Evolutionary conservation across 2,113 vertebrate species (phyloP).

Genomic region (Psettodes erumei): DNA sequence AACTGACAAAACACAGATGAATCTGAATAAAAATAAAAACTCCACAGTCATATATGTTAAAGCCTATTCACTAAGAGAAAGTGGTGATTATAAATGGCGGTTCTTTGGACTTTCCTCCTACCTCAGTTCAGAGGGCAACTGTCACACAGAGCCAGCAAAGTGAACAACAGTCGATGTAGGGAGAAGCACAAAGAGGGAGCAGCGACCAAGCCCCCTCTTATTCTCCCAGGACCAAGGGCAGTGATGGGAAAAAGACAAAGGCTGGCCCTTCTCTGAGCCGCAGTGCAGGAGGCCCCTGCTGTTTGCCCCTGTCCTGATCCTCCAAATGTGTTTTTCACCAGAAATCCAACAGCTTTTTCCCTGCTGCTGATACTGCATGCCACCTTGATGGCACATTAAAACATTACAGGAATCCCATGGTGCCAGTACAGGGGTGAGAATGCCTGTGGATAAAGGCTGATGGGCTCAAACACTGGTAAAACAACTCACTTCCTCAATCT

Average conservation of each 20-base stretch:
- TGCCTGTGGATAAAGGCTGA: conserved; percentile 12
- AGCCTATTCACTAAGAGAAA: conserved; percentile 12
- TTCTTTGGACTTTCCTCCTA: conserved; percentile 22
- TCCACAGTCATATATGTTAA: background rate
- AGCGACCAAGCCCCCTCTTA: conserved; percentile 51
- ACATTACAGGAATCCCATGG: conserved; percentile 33
- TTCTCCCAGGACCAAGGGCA: conserved; percentile 50
- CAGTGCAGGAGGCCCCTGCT: conserved; percentile 55
- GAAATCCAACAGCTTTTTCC: conserved; percentile 26
- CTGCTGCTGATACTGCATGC: conserved; percentile 47
- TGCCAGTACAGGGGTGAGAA: conserved; percentile 1
- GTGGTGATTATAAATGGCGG: conserved; percentile 5
- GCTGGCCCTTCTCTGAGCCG: conserved; percentile 43
- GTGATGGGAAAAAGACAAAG: conserved; percentile 60
- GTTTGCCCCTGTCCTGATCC: conserved; percentile 41
- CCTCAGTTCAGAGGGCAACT: conserved; percentile 46
- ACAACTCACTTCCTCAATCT: conserved; percentile 68
- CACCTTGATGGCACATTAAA: conserved; percentile 46
- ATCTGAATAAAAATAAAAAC: background rate
- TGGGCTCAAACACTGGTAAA: background rate
- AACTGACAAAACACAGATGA: background rate
- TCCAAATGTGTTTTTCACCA: conserved; percentile 45
- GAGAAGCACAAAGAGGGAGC: conserved; percentile 60
- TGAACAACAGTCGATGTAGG: conserved; percentile 54
- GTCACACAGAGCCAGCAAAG: conserved; percentile 56